phyloP scores from a whole-genome alignment of 2,888 invertebrate species.

The Leptothorax acervorum region DNA sequence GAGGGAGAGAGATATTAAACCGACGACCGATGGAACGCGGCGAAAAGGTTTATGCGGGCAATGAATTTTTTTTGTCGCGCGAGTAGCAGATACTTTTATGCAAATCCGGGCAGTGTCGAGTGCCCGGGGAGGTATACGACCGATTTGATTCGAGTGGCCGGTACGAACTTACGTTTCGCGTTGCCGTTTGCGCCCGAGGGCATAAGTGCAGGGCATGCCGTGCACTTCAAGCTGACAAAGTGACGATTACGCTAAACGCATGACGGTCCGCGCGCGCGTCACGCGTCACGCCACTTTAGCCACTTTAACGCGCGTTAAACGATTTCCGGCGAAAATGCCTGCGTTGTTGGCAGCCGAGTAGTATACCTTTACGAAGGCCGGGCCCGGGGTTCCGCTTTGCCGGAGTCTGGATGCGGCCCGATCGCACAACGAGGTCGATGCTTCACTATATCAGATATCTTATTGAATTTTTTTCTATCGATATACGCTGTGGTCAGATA shows the following conservation, averaged over 20 bases:
- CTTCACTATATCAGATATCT: background rate
- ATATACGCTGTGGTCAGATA: background rate
- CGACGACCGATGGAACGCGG: conserved; percentile 21
- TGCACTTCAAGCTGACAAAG: conserved; percentile 81
- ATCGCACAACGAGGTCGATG: background rate
- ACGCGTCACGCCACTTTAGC: conserved; percentile 85
- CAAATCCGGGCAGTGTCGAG: conserved; percentile 48
- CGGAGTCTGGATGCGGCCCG: background rate
- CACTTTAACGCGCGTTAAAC: conserved; percentile 84
- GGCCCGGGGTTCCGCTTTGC: conserved; percentile 22
- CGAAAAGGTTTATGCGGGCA: conserved; percentile 44
- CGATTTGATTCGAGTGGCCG: conserved; percentile 68
- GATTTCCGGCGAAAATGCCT: conserved; percentile 84
- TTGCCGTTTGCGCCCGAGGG: conserved; percentile 59
- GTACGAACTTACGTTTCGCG: conserved; percentile 65
- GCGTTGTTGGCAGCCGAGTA: conserved; percentile 67
- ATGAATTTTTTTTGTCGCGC: conserved; percentile 52
- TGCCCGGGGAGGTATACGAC: conserved; percentile 52
- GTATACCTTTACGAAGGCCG: conserved; percentile 68
- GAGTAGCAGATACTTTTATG: conserved; percentile 47
- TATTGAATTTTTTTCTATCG: background rate
- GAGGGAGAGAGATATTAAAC: conserved; percentile 4
- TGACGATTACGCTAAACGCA: conserved; percentile 83
- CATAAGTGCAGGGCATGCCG: conserved; percentile 76
- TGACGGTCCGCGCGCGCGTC: conserved; percentile 83